Percentiles rank a stretch among this genome's conserved stretches.
These are phyloP conservation scores for Callinectes sapidus DNA, from an alignment of 2,888 invertebrate genomes.

Conservation along the genomic window DNA sequence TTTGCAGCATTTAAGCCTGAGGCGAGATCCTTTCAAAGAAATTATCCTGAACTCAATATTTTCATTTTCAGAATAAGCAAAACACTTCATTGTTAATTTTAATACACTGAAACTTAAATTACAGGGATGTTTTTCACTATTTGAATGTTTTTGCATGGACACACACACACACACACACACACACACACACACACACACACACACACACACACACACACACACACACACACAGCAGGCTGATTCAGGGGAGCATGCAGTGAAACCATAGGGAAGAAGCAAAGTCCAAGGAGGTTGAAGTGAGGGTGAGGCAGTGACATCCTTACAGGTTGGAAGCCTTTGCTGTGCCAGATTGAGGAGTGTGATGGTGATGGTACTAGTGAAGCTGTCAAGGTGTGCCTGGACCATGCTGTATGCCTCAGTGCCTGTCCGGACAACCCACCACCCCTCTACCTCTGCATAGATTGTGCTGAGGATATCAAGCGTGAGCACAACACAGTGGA, in stretches of 20 bases:
- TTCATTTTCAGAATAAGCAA: neutral
- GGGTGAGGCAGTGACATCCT: slow-evolving; percentile 39
- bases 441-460: slow-evolving; percentile 95
- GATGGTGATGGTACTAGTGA: slow-evolving; percentile 88
- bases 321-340: slow-evolving; percentile 78
- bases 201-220: neutral
- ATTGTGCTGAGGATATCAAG: slow-evolving; percentile 84
- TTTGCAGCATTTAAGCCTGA: slow-evolving; percentile 23
- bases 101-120: neutral
- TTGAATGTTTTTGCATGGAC: neutral
- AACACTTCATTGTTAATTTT: neutral
- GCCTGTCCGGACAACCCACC: slow-evolving; percentile 85
- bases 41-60: neutral
- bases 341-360: slow-evolving; percentile 93
- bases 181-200: slow-evolving; percentile 21
- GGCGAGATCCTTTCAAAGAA: neutral
- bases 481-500: slow-evolving; percentile 75
- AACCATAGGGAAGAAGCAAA: neutral
- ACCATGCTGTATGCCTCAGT: slow-evolving; percentile 90
- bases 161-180: neutral
- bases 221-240: slow-evolving; percentile 8
- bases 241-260: slow-evolving; percentile 9
- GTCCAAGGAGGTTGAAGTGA: slow-evolving; percentile 7
- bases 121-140: neutral
- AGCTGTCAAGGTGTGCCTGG: slow-evolving; percentile 94